Evolutionary conservation across 2,888 invertebrate genomes (phyloP).

Genomic region (Plagodis dolabraria): DNA sequence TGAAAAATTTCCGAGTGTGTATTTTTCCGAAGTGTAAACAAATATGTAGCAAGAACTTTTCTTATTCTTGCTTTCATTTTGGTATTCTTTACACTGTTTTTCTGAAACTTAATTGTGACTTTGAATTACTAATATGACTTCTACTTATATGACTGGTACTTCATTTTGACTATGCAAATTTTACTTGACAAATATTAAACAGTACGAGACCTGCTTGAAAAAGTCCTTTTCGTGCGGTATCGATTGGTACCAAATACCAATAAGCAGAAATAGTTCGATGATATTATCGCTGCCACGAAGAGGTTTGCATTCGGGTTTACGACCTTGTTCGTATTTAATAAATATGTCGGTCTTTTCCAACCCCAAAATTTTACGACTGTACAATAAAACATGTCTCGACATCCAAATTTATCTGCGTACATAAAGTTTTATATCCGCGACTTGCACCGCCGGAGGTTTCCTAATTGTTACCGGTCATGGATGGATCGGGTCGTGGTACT

Average conservation of each 20-base stretch:
- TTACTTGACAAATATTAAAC: no score
- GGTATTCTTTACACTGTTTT: no score
- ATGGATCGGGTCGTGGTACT: constrained; percentile 55
- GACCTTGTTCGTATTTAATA: constrained; percentile 83
- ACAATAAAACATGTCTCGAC: constrained; percentile 85
- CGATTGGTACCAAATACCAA: constrained; percentile 46
- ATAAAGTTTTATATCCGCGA: constrained; percentile 83
- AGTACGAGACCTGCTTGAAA: no score
- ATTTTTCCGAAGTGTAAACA: no score
- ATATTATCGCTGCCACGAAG: constrained; percentile 77
- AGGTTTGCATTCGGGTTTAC: constrained; percentile 80
- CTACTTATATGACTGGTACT: no score
- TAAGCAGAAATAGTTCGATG: constrained; percentile 68
- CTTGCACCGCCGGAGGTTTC: constrained; percentile 76
- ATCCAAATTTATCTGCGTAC: constrained; percentile 83
- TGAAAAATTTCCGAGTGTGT: no score
- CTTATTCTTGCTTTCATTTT: no score
- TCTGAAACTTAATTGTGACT: no score
- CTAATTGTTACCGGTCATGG: constrained; percentile 83
- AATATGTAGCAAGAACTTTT: no score
- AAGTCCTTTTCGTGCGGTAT: constrained; percentile 22
- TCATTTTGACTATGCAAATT: no score
- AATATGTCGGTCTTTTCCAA: constrained; percentile 83
- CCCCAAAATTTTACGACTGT: constrained; percentile 80
- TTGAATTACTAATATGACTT: no score